Percentiles rank a stretch among this genome's conserved stretches.
Conservation (phyloP, 2,888 invertebrate genomes). For the Argyra leucocephala region DNA sequence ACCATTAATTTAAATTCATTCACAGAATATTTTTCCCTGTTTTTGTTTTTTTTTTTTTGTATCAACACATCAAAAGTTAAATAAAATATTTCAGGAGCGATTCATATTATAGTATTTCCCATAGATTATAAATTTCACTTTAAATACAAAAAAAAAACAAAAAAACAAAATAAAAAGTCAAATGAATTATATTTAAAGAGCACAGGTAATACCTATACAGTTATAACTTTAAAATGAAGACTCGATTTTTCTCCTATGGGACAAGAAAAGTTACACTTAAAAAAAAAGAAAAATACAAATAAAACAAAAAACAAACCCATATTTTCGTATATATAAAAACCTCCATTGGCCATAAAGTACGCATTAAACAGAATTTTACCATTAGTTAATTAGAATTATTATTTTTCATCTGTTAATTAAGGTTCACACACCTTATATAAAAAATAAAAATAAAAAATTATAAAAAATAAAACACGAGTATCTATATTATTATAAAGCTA, state of each 20-base stretch:
- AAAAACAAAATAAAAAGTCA: no score
- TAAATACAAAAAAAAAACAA: no score
- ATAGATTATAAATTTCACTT: no score
- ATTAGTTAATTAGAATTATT: constrained; percentile 25
- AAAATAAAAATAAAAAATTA: background rate
- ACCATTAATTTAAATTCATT: no score
- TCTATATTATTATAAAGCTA: background rate
- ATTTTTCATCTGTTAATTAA: constrained; percentile 23
- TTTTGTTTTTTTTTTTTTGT: no score
- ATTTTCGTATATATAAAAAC: background rate
- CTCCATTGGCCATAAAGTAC: constrained; percentile 18
- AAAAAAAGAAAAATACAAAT: background rate
- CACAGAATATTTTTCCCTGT: no score
- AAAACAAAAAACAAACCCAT: background rate
- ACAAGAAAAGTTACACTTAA: background rate
- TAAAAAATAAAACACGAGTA: background rate
- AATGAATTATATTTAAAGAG: no score
- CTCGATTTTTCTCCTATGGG: background rate
- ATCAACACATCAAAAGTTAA: no score
- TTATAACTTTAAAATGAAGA: no score
- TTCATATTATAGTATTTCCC: no score
- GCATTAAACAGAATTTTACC: constrained; percentile 24
- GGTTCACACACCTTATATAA: constrained; percentile 21
- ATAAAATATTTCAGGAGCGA: no score
- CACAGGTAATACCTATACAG: no score